Evolutionary conservation across 2,113 vertebrate species (phyloP).

Genomic region (Hydrolagus affinis): DNA sequence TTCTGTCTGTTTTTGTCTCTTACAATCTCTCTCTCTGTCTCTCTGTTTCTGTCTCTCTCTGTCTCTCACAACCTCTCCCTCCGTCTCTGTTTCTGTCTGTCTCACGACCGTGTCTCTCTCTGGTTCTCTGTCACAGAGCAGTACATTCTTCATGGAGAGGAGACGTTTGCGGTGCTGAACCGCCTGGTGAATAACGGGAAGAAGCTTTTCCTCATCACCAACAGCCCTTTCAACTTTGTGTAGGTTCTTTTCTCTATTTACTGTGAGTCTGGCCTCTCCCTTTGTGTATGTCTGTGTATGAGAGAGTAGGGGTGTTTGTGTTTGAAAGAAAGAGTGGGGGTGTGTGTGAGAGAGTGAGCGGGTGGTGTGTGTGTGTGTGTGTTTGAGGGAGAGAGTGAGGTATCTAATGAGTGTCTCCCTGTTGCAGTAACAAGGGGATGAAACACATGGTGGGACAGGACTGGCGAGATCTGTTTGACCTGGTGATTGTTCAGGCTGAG

Average conservation of each 20-base stretch:
- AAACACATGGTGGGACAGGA: conserved; percentile 67
- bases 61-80: not conserved
- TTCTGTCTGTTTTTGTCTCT: not conserved
- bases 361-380: not conserved
- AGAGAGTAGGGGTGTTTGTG: not conserved
- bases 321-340: not conserved
- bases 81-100: too few relatives aligned
- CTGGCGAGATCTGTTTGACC: conserved; percentile 65
- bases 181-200: conserved; percentile 62
- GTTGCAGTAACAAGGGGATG: conserved; percentile 65
- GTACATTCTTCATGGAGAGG: conserved; percentile 63
- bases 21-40: not conserved
- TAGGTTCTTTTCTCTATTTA: conserved; percentile 44
- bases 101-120: not conserved
- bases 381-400: not conserved
- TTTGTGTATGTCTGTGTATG: too few relatives aligned
- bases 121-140: conserved; percentile 46
- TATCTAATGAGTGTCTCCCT: conserved; percentile 17
- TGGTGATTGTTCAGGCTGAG: conserved; percentile 68
- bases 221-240: conserved; percentile 73
- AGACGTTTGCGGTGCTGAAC: conserved; percentile 62
- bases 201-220: conserved; percentile 72
- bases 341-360: not conserved
- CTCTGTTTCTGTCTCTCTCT: not conserved
- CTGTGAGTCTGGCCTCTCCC: too few relatives aligned